Conservation (phyloP, 92 coral and sea anemone species). For the Porites cylindrica region DNA sequence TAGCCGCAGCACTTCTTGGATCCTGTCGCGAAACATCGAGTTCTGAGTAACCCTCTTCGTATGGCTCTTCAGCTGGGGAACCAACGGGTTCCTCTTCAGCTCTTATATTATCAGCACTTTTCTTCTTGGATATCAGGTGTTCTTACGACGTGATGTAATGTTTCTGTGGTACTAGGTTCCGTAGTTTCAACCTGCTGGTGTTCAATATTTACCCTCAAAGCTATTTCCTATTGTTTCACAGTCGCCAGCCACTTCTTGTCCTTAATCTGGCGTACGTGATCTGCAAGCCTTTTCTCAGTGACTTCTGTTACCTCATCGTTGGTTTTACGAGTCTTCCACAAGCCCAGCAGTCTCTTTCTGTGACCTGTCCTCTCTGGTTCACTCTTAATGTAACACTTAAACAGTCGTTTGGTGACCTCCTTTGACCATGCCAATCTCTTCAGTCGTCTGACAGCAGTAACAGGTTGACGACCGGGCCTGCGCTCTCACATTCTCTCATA, state of each 20-base stretch:
- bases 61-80: conserved; percentile 21
- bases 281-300: neutral
- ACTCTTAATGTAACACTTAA: conserved; percentile 24
- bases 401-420: conserved; percentile 15
- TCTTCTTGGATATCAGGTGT: conserved; percentile 47
- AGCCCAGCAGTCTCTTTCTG: neutral
- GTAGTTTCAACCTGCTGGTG: conserved; percentile 28
- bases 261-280: conserved; percentile 16
- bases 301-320: neutral
- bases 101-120: conserved; percentile 26
- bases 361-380: conserved; percentile 5
- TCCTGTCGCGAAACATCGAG: neutral
- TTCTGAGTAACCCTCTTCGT: conserved; percentile 14
- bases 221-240: conserved; percentile 34
- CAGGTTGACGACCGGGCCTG: conserved; percentile 47
- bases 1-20: too few relatives aligned
- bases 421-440: neutral
- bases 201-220: conserved; percentile 28
- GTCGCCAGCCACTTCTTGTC: conserved; percentile 1
- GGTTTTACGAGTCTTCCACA: neutral
- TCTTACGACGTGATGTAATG: conserved; percentile 29
- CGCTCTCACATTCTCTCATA: conserved; percentile 5
- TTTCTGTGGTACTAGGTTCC: conserved; percentile 14
- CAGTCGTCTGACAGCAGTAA: conserved; percentile 16
- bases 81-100: conserved; percentile 46